A percentile compares a stretch with the other conserved stretches of the same genome.
Conservation (phyloP, 1,140 invertebrate species). For the Phortica variegata region DNA sequence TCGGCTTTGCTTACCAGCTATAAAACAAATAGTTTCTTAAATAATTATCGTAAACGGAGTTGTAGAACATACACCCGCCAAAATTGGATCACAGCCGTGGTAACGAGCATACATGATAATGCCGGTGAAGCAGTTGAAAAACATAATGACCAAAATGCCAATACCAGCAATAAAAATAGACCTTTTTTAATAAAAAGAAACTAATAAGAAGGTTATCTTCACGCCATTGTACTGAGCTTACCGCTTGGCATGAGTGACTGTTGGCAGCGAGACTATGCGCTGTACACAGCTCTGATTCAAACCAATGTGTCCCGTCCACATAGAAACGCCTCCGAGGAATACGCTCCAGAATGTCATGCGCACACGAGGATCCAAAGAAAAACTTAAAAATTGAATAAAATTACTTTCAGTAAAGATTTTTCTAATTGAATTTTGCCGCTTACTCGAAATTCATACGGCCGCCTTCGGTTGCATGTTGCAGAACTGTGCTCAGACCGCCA, state of each 20-base stretch:
- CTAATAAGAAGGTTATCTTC: neutral
- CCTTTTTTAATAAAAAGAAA: conserved; percentile 44
- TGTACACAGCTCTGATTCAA: conserved; percentile 49
- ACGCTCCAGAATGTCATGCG: conserved; percentile 32
- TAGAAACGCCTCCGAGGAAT: conserved; percentile 30
- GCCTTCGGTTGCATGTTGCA: conserved; percentile 60
- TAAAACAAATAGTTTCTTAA: neutral
- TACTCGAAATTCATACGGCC: conserved; percentile 67
- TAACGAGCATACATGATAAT: conserved; percentile 75
- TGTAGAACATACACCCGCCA: conserved; percentile 59
- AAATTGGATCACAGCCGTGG: conserved; percentile 72
- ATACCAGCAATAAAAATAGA: conserved; percentile 58
- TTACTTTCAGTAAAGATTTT: neutral
- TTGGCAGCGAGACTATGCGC: conserved; percentile 43
- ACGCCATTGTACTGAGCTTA: neutral
- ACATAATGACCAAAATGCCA: conserved; percentile 59
- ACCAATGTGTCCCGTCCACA: conserved; percentile 47
- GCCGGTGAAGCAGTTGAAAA: conserved; percentile 65
- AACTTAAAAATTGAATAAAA: conserved; percentile 8
- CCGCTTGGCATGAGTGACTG: conserved; percentile 34
- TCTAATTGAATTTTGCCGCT: conserved; percentile 7
- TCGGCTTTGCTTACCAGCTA: conserved; percentile 58
- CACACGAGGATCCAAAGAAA: conserved; percentile 36
- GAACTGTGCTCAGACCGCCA: conserved; percentile 68
- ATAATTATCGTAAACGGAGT: neutral